Conservation (phyloP, 2,797 vertebrate species). For the Malurus splendens region DNA sequence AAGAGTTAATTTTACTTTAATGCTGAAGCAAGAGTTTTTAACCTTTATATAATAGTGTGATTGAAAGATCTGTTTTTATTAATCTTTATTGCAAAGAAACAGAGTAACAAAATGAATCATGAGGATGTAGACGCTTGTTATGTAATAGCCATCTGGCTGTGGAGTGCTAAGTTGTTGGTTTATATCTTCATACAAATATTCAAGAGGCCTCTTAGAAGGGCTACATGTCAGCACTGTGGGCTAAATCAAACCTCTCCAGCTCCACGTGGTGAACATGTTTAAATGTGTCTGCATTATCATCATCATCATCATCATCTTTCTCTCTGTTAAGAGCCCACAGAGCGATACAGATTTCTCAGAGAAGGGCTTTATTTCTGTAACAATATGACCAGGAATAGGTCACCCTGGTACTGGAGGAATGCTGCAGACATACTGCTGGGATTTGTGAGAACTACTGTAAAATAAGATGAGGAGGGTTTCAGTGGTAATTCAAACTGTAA, state of each 20-base stretch:
- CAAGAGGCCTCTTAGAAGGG: background rate
- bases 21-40: background rate
- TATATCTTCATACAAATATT: background rate
- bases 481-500: background rate
- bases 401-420: background rate
- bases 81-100: constrained; percentile 33
- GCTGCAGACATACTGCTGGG: background rate
- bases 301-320: background rate
- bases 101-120: constrained; percentile 43
- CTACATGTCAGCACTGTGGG: background rate
- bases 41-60: constrained; percentile 18
- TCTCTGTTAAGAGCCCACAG: background rate
- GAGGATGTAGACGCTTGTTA: constrained; percentile 39
- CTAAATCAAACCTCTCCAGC: constrained; percentile 7
- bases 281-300: background rate
- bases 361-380: background rate
- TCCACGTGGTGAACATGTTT: background rate
- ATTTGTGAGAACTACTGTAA: background rate
- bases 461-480: background rate
- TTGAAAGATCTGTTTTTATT: constrained; percentile 46
- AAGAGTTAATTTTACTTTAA: background rate
- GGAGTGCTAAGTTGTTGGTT: constrained; percentile 29
- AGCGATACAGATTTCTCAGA: background rate
- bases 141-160: constrained; percentile 54
- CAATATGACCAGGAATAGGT: background rate